These are phyloP conservation scores for Lamproptera curius DNA, from an alignment of 2,888 invertebrate species.

Conservation along the genomic window DNA sequence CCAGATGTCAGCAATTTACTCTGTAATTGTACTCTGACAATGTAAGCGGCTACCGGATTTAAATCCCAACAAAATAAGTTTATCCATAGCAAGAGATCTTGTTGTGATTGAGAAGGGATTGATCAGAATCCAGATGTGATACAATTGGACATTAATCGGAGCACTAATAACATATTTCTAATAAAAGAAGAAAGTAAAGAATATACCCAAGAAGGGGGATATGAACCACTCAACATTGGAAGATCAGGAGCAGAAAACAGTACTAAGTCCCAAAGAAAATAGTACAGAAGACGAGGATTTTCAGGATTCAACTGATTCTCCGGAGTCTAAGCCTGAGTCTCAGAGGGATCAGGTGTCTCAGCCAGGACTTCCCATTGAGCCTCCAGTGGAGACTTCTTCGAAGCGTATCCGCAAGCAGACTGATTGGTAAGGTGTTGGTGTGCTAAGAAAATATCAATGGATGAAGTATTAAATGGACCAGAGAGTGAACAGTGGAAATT, in stretches of 20 bases:
- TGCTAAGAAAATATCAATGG: neutral
- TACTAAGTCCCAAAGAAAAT: too few species aligned
- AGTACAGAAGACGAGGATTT: neutral
- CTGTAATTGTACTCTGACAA: neutral
- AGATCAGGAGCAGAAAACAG: too few species aligned
- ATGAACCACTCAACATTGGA: too few species aligned
- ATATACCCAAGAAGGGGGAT: too few species aligned
- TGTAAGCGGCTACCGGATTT: neutral
- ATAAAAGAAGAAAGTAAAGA: too few species aligned
- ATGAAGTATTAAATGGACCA: too few species aligned
- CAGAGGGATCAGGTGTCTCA: neutral
- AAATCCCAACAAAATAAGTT: conserved; percentile 5
- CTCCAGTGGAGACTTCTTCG: neutral
- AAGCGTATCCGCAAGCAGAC: neutral
- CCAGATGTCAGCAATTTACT: conserved; percentile 17
- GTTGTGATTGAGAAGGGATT: conserved; percentile 16
- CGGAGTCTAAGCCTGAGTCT: too few species aligned
- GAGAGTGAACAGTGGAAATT: conserved; percentile 1
- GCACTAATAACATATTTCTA: conserved; percentile 20
- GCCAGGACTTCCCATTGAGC: neutral
- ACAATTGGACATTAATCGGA: conserved; percentile 23
- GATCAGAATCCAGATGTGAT: conserved; percentile 26
- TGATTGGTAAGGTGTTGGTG: neutral
- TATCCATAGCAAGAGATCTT: conserved; percentile 8
- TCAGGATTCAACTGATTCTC: neutral